These are phyloP conservation scores for Aphaenogaster floridana DNA, from an alignment of 1,140 invertebrate genomes.

Conservation along the genomic window DNA sequence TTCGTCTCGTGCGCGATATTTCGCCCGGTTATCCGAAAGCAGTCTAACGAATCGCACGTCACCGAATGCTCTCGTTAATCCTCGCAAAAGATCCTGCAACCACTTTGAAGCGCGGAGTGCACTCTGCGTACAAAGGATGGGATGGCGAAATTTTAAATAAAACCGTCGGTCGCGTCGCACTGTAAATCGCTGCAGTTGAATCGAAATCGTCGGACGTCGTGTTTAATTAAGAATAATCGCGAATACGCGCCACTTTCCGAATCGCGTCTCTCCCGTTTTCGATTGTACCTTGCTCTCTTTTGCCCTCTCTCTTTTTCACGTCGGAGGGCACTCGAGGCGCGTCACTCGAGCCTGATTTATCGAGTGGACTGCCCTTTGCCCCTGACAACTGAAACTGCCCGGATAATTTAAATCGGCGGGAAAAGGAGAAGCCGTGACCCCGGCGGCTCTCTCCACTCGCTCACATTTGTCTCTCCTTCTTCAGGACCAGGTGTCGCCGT, in stretches of 20 bases:
- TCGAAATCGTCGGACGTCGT: slow-evolving; percentile 64
- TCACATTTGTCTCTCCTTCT: slow-evolving; percentile 62
- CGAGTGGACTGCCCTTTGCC: slow-evolving; percentile 69
- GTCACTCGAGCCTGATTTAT: slow-evolving; percentile 72
- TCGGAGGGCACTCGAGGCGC: slow-evolving; percentile 61
- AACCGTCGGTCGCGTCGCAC: slow-evolving; percentile 37
- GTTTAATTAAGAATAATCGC: slow-evolving; percentile 75
- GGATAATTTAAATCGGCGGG: slow-evolving; percentile 69
- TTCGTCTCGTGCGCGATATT: slow-evolving; percentile 53
- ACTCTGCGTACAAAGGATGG: neutral
- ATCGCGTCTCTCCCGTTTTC: slow-evolving; percentile 54
- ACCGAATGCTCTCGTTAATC: slow-evolving; percentile 50
- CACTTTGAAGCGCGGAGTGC: slow-evolving; percentile 40
- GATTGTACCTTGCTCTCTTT: slow-evolving; percentile 15
- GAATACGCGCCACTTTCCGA: slow-evolving; percentile 64
- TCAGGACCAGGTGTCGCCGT: slow-evolving; percentile 85
- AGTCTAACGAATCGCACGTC: slow-evolving; percentile 25
- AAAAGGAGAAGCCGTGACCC: slow-evolving; percentile 40
- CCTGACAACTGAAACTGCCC: slow-evolving; percentile 71
- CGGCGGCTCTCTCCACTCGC: neutral
- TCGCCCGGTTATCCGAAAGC: slow-evolving; percentile 21
- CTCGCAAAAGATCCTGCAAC: slow-evolving; percentile 34
- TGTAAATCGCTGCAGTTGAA: slow-evolving; percentile 70
- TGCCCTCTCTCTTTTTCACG: slow-evolving; percentile 35
- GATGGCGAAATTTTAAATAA: slow-evolving; percentile 47